Evolutionary conservation across 2,888 invertebrate species (phyloP), one percentile per base, ranked within the genome.

Genomic region (Proisotoma minuta): DNA sequence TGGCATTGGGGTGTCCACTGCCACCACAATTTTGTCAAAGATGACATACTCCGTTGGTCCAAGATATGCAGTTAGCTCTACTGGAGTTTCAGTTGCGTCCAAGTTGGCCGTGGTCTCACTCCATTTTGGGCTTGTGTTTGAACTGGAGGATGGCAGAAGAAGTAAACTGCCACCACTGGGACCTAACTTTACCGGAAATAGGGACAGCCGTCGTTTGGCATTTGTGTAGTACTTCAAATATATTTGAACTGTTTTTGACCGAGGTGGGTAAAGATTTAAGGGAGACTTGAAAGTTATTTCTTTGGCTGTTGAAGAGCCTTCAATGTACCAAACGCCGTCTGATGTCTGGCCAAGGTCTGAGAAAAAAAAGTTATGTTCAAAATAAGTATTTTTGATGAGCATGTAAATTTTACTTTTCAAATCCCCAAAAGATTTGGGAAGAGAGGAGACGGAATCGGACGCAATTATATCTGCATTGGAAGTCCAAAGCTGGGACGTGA

Each of bases 241-340:
- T 4, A 60, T 60, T 24, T 53, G 29, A 1, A 60, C 60, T 12
- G 47, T 34, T 20, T 29, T 43, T 10, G 60, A 20, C 18, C 54
- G 26, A 18, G 23, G 12, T 15, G 40, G 20, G 53, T 60, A 60
- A 10, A 60, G 39, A 24, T 12, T 48, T 1, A 51, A 51, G 48
- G 27, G 47, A 24, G 51, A 48, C 5, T 18, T 43, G 18, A 60
- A n/a, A 2, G 23, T 54, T n/a, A 60, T 23, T 2, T 60, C 60
- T 26, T 54, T 60, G 1, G 43, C 48, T 2, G 29, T 12, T 0
- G 51, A 39, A 3, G 20, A 3, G n/a, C 60, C 60, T 8, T 60
- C 60, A 1, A 60, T 20, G 40, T 54, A 60, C 60, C 60, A 60
- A 49, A 60, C 48, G n/a, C 54, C 60, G 12, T 23, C 29, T 2